Evolutionary conservation across 2,888 invertebrate genomes (phyloP), one percentile per base, ranked within the genome.

Genomic region (Euplexia lucipara): DNA sequence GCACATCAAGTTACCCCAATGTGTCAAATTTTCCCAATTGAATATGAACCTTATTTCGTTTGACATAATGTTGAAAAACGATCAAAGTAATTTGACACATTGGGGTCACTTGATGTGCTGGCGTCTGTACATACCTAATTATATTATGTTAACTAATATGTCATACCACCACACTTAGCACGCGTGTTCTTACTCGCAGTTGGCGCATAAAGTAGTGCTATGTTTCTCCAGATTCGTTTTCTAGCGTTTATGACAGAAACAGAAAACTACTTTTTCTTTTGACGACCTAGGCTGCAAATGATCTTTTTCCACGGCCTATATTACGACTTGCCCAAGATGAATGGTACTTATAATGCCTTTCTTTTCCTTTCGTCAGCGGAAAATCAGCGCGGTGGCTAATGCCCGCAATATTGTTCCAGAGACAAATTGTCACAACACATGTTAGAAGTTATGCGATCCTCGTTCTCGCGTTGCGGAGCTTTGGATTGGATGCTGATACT

Each of bases 351-450:
- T 53, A 74, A 60, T 45, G 52, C 51, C 57, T 63, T 64, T 63
- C 65, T 59, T 68, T 39, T 39, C 32, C 16, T 61, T 39, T 78
- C 58, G 62, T 59, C 69, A 57, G 69, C 8, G 20, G 56, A 68
- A 42, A 78, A 81, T 83, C 78, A 81, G 75, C 65, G 82, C 68
- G 78, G 70, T 53, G 58, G 66, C 66, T 79, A 79, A 81, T 81
- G 69, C 47, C 68, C 58, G 75, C 75, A 75, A 81, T 87, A 86
- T 88, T 87, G 86, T 86, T 75, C 60, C 32, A 56, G 77, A 85
- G 86, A 89, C 87, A 87, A 87, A 88, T 89, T 84, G 82, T 81
- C 83, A 79, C 85, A 83, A 83, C 89, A 88, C 83, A 82, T 88
- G 88, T 84, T 74, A 75, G 73, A 63, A 79, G 75, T 79, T 75